Evolutionary conservation across 2,888 invertebrate genomes (phyloP).

Genomic region (Xestia sexstrigata): DNA sequence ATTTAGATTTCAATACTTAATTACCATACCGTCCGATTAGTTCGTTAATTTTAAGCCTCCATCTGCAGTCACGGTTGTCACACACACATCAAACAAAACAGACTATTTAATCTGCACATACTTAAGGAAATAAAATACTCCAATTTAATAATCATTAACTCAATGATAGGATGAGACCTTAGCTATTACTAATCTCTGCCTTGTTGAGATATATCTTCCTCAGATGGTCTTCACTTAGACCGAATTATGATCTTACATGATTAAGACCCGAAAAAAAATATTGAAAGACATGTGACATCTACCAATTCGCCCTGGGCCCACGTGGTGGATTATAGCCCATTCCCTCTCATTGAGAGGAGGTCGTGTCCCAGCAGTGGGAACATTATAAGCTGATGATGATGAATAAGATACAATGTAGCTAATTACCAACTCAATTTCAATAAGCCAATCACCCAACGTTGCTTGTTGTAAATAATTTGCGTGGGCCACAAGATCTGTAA

Average conservation of each 20-base stretch:
- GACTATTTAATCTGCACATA: not conserved
- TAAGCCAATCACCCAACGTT: not conserved
- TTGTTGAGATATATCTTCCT: not conserved
- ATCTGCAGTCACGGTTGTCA: conserved; percentile 11
- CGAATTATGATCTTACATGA: not conserved
- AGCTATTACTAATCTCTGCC: not conserved
- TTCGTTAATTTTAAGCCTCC: conserved; percentile 30
- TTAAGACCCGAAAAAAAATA: too few relatives aligned
- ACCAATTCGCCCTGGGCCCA: too few relatives aligned
- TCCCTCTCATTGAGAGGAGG: too few relatives aligned
- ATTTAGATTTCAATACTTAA: conserved; percentile 33
- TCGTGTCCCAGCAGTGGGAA: too few relatives aligned
- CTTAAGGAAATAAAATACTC: not conserved
- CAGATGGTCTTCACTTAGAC: not conserved
- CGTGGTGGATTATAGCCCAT: too few relatives aligned
- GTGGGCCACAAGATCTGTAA: not conserved
- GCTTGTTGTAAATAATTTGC: not conserved
- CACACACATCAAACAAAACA: not conserved
- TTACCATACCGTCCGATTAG: conserved; percentile 21
- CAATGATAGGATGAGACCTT: not conserved
- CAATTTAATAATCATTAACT: not conserved
- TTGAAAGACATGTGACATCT: too few relatives aligned
- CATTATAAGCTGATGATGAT: too few relatives aligned
- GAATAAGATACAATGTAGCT: not conserved
- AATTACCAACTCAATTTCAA: not conserved